A percentile compares a stretch with the other conserved stretches of the same genome.
Evolutionary conservation across 2,888 invertebrate genomes (phyloP).

Genomic region (Pandemis heparana): DNA sequence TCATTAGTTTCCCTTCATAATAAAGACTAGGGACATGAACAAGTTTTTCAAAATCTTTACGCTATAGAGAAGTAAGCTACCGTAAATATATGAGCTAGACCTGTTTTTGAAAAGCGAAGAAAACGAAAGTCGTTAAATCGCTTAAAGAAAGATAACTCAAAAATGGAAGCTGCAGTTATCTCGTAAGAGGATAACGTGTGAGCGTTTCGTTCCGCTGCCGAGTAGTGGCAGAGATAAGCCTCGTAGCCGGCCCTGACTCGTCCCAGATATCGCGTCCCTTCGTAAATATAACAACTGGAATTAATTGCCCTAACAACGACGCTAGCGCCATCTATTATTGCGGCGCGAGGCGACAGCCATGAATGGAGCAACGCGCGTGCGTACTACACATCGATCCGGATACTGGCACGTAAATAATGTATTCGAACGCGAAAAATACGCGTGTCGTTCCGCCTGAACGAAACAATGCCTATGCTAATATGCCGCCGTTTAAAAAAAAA

Average conservation of each 20-base stretch:
- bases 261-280: slow-evolving; percentile 49
- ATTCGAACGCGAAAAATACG: slow-evolving; percentile 65
- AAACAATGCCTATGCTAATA: slow-evolving; percentile 8
- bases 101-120: not conserved
- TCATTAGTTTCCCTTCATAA: no score
- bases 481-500: slow-evolving; percentile 1
- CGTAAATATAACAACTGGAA: slow-evolving; percentile 50
- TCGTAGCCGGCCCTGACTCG: slow-evolving; percentile 39
- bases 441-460: slow-evolving; percentile 51
- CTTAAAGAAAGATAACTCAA: not conserved
- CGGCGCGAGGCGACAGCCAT: slow-evolving; percentile 51
- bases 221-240: slow-evolving; percentile 36
- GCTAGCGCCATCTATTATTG: slow-evolving; percentile 68
- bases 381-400: slow-evolving; percentile 76
- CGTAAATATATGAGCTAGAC: no score
- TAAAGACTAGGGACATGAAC: no score
- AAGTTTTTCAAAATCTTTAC: no score
- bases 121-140: not conserved
- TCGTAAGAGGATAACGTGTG: slow-evolving; percentile 17
- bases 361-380: slow-evolving; percentile 78
- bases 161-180: slow-evolving; percentile 14
- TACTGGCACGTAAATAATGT: slow-evolving; percentile 74
- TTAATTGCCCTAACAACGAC: slow-evolving; percentile 51
- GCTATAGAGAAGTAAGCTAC: no score
- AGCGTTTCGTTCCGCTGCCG: slow-evolving; percentile 19